phyloP scores from a whole-genome alignment of 2,888 invertebrate species.

The Schizotus pectinicornis region DNA sequence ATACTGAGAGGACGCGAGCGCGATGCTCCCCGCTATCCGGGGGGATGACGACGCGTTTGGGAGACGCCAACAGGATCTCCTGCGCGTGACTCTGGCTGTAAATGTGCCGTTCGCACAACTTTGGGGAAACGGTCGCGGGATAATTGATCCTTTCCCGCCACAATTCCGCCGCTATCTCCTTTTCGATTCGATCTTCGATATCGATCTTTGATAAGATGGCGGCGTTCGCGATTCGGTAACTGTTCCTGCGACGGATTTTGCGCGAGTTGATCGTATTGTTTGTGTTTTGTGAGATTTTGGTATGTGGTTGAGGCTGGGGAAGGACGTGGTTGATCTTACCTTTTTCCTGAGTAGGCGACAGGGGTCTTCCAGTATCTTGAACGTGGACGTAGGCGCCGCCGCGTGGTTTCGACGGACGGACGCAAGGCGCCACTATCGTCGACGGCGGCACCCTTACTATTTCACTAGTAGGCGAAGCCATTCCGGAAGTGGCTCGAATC shows the following conservation, averaged over 20 bases:
- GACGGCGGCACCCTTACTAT: constrained; percentile 66
- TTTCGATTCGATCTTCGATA: constrained; percentile 58
- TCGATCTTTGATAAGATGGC: constrained; percentile 63
- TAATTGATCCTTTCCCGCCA: constrained; percentile 74
- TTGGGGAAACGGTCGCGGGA: constrained; percentile 69
- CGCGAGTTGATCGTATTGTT: constrained; percentile 50
- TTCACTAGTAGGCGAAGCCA: constrained; percentile 58
- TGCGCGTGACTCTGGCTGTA: constrained; percentile 56
- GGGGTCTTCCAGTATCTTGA: constrained; percentile 68
- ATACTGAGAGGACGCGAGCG: constrained; percentile 69
- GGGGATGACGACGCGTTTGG: constrained; percentile 69
- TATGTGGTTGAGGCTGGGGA: constrained; percentile 36
- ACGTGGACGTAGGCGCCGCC: constrained; percentile 76
- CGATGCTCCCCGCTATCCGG: constrained; percentile 67
- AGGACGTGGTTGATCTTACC: constrained; percentile 64
- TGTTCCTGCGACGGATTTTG: constrained; percentile 81
- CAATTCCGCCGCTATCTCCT: constrained; percentile 67
- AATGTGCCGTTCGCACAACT: constrained; percentile 57
- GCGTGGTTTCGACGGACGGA: constrained; percentile 54
- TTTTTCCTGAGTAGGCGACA: constrained; percentile 68
- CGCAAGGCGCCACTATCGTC: constrained; percentile 67
- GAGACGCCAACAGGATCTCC: constrained; percentile 60
- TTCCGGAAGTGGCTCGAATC: constrained; percentile 56
- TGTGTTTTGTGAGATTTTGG: constrained; percentile 52
- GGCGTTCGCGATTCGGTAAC: constrained; percentile 82